Evolutionary conservation across 2,888 invertebrate species (phyloP).

Genomic region (Caradrina kadenii): DNA sequence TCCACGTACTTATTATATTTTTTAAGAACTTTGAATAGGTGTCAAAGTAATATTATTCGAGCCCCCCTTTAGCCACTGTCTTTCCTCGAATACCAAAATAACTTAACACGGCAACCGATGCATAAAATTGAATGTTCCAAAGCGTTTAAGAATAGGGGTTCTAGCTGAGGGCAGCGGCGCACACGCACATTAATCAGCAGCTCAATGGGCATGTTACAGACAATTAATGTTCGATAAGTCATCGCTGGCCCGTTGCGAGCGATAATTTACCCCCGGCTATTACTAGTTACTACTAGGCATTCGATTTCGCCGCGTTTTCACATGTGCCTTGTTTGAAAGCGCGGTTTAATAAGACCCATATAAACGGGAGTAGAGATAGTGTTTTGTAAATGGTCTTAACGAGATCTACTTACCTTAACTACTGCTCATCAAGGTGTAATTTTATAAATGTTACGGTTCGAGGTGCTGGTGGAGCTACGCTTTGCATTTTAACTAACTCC

Average conservation of each 20-base stretch:
- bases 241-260: constrained; percentile 65
- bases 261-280: constrained; percentile 71
- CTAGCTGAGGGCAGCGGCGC: constrained; percentile 44
- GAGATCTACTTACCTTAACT: constrained; percentile 30
- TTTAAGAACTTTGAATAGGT: no score
- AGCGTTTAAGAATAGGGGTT: constrained; percentile 48
- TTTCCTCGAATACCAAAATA: constrained; percentile 2
- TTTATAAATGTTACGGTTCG: constrained; percentile 40
- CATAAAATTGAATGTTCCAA: constrained; percentile 44
- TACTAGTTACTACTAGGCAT: constrained; percentile 54
- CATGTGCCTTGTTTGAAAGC: constrained; percentile 67
- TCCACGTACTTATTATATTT: no score
- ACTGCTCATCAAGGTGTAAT: constrained; percentile 46
- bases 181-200: constrained; percentile 72
- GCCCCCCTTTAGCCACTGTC: background rate
- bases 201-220: constrained; percentile 73
- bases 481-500: background rate
- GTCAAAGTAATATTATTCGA: background rate
- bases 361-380: constrained; percentile 57
- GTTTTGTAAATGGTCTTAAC: constrained; percentile 49
- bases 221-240: constrained; percentile 80
- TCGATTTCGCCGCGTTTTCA: constrained; percentile 62
- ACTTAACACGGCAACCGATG: constrained; percentile 21
- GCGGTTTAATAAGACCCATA: constrained; percentile 59
- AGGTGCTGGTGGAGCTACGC: constrained; percentile 3